phyloP scores from a whole-genome alignment of 2,888 invertebrate genomes.

The Geotrupes spiniger region DNA sequence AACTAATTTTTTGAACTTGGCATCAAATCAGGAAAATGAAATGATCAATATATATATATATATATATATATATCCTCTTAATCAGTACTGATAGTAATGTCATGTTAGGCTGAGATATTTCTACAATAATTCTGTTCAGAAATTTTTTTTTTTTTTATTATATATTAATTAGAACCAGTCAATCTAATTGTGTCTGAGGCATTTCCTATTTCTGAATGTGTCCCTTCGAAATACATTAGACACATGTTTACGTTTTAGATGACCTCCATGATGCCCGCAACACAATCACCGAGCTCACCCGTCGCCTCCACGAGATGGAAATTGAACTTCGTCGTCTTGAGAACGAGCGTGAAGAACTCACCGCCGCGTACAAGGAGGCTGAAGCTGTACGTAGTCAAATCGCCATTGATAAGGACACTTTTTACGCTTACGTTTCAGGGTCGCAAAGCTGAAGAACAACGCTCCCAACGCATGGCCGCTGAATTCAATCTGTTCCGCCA shows the following conservation, averaged over 20 bases:
- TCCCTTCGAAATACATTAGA: too few species aligned
- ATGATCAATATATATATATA: too few species aligned
- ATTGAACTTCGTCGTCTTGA: conserved; percentile 96
- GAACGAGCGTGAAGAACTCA: conserved; percentile 98
- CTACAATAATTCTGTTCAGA: too few species aligned
- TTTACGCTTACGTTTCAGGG: conserved; percentile 57
- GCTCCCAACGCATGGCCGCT: conserved; percentile 86
- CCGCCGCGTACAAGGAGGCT: conserved; percentile 97
- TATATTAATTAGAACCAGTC: too few species aligned
- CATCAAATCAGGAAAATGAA: too few species aligned
- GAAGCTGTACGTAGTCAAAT: conserved; percentile 78
- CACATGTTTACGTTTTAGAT: conserved; percentile 58
- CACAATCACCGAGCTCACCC: conserved; percentile 91
- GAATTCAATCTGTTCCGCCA: conserved; percentile 93
- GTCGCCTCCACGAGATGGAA: conserved; percentile 96
- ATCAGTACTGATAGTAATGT: too few species aligned
- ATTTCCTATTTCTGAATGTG: too few species aligned
- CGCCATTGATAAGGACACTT: neutral
- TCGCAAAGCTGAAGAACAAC: conserved; percentile 96
- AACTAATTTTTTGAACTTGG: too few species aligned
- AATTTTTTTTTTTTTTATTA: too few species aligned
- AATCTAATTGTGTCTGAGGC: too few species aligned
- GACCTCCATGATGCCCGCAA: conserved; percentile 94
- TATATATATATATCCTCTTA: too few species aligned
- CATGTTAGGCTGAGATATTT: too few species aligned